A percentile compares a stretch with the other conserved stretches of the same genome.
phyloP scores from a whole-genome alignment of 1,140 invertebrate species.

The Agraylea sexmaculata region DNA sequence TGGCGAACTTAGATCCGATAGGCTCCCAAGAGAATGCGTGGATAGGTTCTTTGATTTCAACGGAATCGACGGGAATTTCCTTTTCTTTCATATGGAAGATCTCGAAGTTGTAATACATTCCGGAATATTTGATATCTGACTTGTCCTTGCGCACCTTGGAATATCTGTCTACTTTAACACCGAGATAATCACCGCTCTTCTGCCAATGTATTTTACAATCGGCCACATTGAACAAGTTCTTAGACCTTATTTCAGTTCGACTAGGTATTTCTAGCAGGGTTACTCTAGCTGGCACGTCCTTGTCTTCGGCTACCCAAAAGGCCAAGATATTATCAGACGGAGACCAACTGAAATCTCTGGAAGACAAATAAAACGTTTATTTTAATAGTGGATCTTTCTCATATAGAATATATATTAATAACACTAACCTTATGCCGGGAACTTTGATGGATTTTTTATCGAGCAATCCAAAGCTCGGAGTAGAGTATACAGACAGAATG shows the following conservation, averaged over 20 bases:
- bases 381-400: too few species aligned
- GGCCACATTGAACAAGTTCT: slow-evolving; percentile 95
- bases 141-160: slow-evolving; percentile 87
- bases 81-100: slow-evolving; percentile 98
- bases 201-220: slow-evolving; percentile 99
- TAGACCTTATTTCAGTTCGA: slow-evolving; percentile 84
- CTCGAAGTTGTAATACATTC: slow-evolving; percentile 98
- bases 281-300: slow-evolving; percentile 78
- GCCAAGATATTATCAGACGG: slow-evolving; percentile 93
- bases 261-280: slow-evolving; percentile 76
- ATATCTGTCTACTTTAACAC: slow-evolving; percentile 97
- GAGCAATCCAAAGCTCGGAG: slow-evolving; percentile 81
- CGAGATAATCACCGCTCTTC: slow-evolving; percentile 93
- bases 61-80: slow-evolving; percentile 93
- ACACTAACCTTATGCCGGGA: slow-evolving; percentile 54
- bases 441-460: slow-evolving; percentile 95
- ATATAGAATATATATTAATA: too few species aligned
- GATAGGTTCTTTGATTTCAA: slow-evolving; percentile 88
- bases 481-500: slow-evolving; percentile 89
- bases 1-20: slow-evolving; percentile 87
- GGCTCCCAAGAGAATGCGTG: slow-evolving; percentile 98
- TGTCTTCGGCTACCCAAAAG: slow-evolving; percentile 98
- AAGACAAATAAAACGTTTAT: slow-evolving; percentile 7
- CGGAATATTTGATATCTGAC: slow-evolving; percentile 84
- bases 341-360: slow-evolving; percentile 91